Percentiles rank a stretch among this genome's conserved stretches.
These are phyloP conservation scores for Rhyzopertha dominica DNA, from an alignment of 1,140 invertebrate genomes.

Conservation along the genomic window DNA sequence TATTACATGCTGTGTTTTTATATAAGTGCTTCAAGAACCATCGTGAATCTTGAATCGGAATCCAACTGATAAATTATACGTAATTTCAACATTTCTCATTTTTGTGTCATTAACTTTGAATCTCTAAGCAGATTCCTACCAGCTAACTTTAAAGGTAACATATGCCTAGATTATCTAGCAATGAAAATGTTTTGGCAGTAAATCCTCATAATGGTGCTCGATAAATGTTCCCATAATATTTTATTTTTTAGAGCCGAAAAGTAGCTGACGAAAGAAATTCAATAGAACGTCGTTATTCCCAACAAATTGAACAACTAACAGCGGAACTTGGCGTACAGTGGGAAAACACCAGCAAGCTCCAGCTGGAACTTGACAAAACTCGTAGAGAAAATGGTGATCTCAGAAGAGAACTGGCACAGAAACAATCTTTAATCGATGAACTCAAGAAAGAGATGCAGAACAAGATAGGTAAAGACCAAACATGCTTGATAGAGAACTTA, in stretches of 20 bases:
- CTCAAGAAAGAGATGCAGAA: constrained; percentile 70
- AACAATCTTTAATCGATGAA: constrained; percentile 67
- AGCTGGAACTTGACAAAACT: constrained; percentile 72
- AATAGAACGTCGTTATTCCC: constrained; percentile 67
- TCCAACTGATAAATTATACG: too few relatives aligned
- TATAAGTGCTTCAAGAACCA: too few relatives aligned
- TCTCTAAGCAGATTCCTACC: too few relatives aligned
- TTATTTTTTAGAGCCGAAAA: constrained; percentile 39
- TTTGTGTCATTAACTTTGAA: too few relatives aligned
- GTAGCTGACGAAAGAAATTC: constrained; percentile 66
- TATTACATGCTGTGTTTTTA: too few relatives aligned
- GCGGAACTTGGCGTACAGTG: constrained; percentile 72
- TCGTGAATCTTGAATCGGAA: too few relatives aligned
- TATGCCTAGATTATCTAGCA: too few relatives aligned
- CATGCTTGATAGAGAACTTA: not conserved
- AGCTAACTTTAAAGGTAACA: too few relatives aligned
- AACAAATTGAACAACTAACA: constrained; percentile 68
- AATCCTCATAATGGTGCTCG: too few relatives aligned
- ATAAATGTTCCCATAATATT: too few relatives aligned
- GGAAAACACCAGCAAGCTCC: constrained; percentile 69
- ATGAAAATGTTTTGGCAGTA: too few relatives aligned
- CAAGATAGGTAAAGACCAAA: constrained; percentile 59
- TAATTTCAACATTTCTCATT: too few relatives aligned
- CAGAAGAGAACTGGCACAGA: constrained; percentile 66
- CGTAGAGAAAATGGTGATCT: constrained; percentile 67